A percentile compares a stretch with the other conserved stretches of the same genome.
Conservation (phyloP, 2,797 vertebrate genomes). For the Erithacus rubecula region DNA sequence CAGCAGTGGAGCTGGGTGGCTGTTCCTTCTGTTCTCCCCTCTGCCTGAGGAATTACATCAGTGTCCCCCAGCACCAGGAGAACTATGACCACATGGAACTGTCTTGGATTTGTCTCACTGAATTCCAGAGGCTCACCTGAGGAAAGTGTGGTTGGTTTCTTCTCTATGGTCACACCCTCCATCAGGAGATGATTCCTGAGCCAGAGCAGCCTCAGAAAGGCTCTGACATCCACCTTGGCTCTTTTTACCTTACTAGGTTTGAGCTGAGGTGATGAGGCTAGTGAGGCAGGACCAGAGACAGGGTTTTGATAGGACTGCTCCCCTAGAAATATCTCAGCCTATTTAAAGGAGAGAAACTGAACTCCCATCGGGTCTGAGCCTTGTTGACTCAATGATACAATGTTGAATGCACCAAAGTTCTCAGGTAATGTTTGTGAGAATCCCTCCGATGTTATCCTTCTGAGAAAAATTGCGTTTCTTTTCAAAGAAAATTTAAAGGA, state of each 20-base stretch:
- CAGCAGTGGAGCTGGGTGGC: background rate
- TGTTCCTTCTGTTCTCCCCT: fast-evolving
- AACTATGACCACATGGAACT: background rate
- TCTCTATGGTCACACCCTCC: background rate
- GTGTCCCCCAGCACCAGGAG: background rate
- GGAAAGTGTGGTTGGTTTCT: background rate
- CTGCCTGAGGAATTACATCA: background rate
- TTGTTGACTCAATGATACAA: background rate
- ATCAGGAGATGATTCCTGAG: background rate
- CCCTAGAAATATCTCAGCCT: background rate
- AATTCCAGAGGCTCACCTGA: background rate
- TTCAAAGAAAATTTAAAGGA: background rate
- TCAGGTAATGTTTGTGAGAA: background rate
- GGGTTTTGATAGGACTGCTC: background rate
- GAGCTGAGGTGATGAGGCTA: background rate
- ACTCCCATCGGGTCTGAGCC: background rate
- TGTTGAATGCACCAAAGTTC: background rate
- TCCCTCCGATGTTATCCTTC: background rate
- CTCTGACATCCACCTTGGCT: background rate
- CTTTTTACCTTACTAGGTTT: background rate
- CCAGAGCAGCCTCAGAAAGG: background rate
- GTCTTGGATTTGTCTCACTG: background rate
- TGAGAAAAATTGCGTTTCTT: too few species aligned
- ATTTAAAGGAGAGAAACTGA: background rate
- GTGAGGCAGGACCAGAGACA: background rate